Conservation (phyloP, 1,140 invertebrate genomes). For the Drosophila virilis region DNA sequence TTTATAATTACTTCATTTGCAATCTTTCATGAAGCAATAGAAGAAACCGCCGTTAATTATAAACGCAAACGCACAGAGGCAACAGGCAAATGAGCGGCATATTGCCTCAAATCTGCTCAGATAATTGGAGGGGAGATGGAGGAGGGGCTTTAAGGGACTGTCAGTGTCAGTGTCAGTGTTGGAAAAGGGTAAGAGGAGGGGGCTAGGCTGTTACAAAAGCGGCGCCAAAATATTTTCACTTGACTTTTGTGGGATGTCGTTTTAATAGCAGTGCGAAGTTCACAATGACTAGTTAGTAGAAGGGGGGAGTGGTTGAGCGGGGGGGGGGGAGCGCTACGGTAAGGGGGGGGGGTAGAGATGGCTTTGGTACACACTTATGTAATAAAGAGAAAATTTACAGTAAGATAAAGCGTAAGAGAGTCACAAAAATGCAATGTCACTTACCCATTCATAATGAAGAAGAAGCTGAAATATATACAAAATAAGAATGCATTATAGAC, state of each 20-base stretch:
- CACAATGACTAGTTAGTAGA: constrained; percentile 15
- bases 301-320: neutral
- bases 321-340: neutral
- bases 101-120: constrained; percentile 19
- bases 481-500: too few relatives aligned
- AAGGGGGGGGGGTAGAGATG: neutral
- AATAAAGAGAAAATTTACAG: constrained; percentile 74
- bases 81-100: constrained; percentile 56
- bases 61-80: constrained; percentile 64
- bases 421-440: constrained; percentile 66
- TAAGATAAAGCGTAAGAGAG: constrained; percentile 59
- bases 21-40: constrained; percentile 77
- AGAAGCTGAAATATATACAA: neutral
- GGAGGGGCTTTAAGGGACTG: neutral
- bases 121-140: neutral
- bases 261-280: constrained; percentile 62
- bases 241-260: constrained; percentile 51
- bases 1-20: constrained; percentile 80
- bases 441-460: constrained; percentile 58
- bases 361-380: constrained; percentile 49
- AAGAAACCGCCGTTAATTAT: constrained; percentile 77
- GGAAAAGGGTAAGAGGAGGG: neutral
- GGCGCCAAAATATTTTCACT: constrained; percentile 77
- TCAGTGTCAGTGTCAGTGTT: neutral
- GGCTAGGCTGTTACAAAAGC: constrained; percentile 47